Evolutionary conservation across 2,888 invertebrate species (phyloP), one percentile per base, ranked within the genome.

Genomic region (Diplolepis rosae): DNA sequence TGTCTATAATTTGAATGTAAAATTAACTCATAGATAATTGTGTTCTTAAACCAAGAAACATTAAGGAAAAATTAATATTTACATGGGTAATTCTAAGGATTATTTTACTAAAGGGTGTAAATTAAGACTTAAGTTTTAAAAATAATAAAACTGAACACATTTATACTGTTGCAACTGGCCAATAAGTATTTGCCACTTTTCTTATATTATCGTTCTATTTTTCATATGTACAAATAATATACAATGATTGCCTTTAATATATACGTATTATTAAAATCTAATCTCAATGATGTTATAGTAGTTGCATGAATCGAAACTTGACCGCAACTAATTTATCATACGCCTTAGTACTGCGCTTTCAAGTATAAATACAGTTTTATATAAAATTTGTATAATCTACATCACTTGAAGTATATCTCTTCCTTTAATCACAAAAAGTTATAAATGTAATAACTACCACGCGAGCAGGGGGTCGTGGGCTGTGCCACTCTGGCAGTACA

Each of bases 121-220:
- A n/a, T n/a, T n/a, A n/a, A n/a, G n/a, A n/a, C n/a, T n/a, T n/a
- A n/a, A n/a, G n/a, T n/a, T n/a, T n/a, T n/a, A n/a, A n/a, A n/a
- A n/a, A n/a, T n/a, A n/a, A n/a, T n/a, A n/a, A 81, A 82, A 83
- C 81, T 78, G 81, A 79, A 81, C 79, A 81, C 80, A 81, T 79
- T 80, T 76, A 81, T 78, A 81, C 83, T 80, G 82, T 84, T 80
- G 84, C 84, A 92, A 93, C 93, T 93, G 93, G 93, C 93, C 93
- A 90, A 91, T 91, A 92, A 92, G 91, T 92, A 91, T 92, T 91
- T 90, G 92, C 92, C 92, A 91, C 91, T 91, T 91, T 91, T 84
- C 85, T 86, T 86, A 89, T 90, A 91, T 90, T 91, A 91, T 90
- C 91, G 91, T 91, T 92, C 91, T 91, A 89, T 91, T 91, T 91